Percentiles rank a stretch among this genome's conserved stretches.
These are phyloP conservation scores for Syritta pipiens DNA, from an alignment of 2,888 invertebrate species.

Conservation along the genomic window DNA sequence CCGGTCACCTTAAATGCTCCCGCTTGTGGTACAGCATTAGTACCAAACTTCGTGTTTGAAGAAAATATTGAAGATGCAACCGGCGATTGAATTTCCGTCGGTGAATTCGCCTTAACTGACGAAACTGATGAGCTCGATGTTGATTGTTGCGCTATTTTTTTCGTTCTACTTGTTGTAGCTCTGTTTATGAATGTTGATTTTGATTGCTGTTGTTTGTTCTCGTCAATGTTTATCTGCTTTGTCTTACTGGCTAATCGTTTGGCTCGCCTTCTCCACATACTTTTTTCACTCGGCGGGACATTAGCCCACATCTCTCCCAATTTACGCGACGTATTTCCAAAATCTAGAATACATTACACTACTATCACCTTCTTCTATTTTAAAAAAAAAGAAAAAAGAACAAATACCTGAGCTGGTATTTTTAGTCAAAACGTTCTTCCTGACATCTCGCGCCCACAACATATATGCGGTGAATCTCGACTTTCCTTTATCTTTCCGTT, in stretches of 20 bases:
- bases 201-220: not conserved
- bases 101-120: not conserved
- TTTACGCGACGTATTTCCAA: slow-evolving; percentile 89
- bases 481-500: slow-evolving; percentile 89
- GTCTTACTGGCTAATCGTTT: slow-evolving; percentile 82
- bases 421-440: slow-evolving; percentile 83
- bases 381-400: slow-evolving; percentile 1
- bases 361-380: too few relatives aligned
- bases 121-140: slow-evolving; percentile 61
- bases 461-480: slow-evolving; percentile 93
- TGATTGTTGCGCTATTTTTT: slow-evolving; percentile 74
- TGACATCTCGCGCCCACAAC: slow-evolving; percentile 92
- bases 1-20: slow-evolving; percentile 83
- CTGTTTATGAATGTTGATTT: slow-evolving; percentile 74
- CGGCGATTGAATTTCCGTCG: slow-evolving; percentile 14
- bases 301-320: slow-evolving; percentile 94
- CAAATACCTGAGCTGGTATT: slow-evolving; percentile 30
- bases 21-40: slow-evolving; percentile 58
- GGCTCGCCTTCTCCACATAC: slow-evolving; percentile 90
- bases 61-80: slow-evolving; percentile 49
- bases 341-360: slow-evolving; percentile 81
- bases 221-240: slow-evolving; percentile 55
- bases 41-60: slow-evolving; percentile 57
- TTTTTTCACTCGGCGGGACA: slow-evolving; percentile 84
- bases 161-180: slow-evolving; percentile 75